Evolutionary conservation across 2,113 vertebrate species (phyloP), one percentile per base, ranked within the genome.

Genomic region (Polypterus senegalus): DNA sequence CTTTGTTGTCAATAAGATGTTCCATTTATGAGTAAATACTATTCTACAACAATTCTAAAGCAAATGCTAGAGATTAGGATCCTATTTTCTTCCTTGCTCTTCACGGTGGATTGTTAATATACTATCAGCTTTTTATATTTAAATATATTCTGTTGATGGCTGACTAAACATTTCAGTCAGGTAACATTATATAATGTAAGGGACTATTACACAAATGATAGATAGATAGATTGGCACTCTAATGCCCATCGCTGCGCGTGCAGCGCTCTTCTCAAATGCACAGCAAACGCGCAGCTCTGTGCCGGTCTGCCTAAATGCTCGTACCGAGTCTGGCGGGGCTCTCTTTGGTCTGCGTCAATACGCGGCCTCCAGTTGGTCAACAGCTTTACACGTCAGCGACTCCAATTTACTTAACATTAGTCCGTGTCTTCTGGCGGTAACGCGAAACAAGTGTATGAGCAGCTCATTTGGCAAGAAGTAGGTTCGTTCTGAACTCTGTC

Each of bases 311-410:
- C 54, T n/a, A 8, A 60, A 57, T 53, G 48, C 49, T 49, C 7
- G 47, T n/a, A 27, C 27, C 4, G 63, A 46, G 54, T 9, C 53
- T 61, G 59, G 46, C 63, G 54, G 67, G 70, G 71, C 56, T 58
- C 5, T 62, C 71, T 64, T 55, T 64, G 59, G 64, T 65, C 67
- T 66, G 71, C 49, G 49, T 51, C 6, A 51, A 63, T 74, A 71
- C 62, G 56, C 48, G 48, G 27, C 46, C 65, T 74, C 75, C 73
- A 73, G 79, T 84, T 84, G 81, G 81, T 73, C 76, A 69, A 67
- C 69, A 66, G 68, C 56, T 67, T 62, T 48, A 54, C 69, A 78
- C 79, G 82, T 84, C 82, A 83, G 73, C 73, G 61, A 67, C 73
- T 73, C 71, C 75, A 75, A 44, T 70, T 9, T 59, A 74, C 74